Conservation (phyloP, 2,888 invertebrate genomes). For the Cyclophora punctaria region DNA sequence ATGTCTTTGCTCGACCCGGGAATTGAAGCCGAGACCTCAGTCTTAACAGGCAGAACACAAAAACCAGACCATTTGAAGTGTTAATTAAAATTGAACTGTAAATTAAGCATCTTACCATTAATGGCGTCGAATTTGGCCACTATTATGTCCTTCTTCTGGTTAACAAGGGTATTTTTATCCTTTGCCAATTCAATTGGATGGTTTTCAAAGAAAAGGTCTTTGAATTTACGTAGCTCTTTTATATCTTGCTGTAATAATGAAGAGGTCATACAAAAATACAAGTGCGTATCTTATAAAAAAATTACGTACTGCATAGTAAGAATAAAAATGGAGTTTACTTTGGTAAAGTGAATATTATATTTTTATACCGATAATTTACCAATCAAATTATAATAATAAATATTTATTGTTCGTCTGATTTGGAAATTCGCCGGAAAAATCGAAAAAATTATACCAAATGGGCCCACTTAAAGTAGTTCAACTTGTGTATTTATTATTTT, state of each 20-base stretch:
- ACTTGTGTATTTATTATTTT: too few relatives aligned
- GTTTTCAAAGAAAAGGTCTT: constrained; percentile 87
- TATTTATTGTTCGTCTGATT: background rate
- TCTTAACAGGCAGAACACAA: too few relatives aligned
- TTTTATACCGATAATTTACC: background rate
- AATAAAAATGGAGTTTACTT: background rate
- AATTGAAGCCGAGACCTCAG: too few relatives aligned
- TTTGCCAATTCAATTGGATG: constrained; percentile 80
- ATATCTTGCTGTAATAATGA: constrained; percentile 76
- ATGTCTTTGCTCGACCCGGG: too few relatives aligned
- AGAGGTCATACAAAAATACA: too few relatives aligned
- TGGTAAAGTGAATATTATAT: background rate
- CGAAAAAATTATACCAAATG: background rate
- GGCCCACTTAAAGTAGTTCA: background rate
- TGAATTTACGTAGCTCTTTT: constrained; percentile 78
- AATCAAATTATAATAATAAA: background rate
- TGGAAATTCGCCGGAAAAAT: background rate
- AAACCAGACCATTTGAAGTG: too few relatives aligned
- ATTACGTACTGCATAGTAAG: too few relatives aligned
- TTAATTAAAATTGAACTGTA: too few relatives aligned
- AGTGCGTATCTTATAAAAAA: constrained; percentile 1
- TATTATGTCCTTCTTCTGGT: constrained; percentile 76
- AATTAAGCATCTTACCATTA: constrained; percentile 65
- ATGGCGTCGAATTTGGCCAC: constrained; percentile 78
- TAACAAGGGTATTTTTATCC: constrained; percentile 78